Evolutionary conservation across 2,888 invertebrate genomes (phyloP), one percentile per base, ranked within the genome.

Genomic region (Lasioglossum oenotherae): DNA sequence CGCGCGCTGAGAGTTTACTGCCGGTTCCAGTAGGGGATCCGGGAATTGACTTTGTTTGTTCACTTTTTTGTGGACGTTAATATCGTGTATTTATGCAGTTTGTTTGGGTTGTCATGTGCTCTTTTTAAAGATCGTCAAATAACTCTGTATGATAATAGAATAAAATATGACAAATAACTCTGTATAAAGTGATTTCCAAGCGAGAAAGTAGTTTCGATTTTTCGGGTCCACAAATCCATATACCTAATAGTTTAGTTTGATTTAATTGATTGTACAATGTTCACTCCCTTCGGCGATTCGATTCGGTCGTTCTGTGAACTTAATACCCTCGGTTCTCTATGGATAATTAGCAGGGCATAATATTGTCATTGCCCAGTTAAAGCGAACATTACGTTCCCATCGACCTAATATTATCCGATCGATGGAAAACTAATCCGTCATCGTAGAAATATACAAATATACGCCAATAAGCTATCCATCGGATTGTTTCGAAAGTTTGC

Each of bases 401-500:
- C 27, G n/a, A 23, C 60, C 27, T n/a, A 44, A 38, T 44, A 72
- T 44, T 72, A 27, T 27, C 38, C 71, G 23, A 38, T n/a, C 38
- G 38, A 71, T 71, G 38, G 38, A 14, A 38, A 69, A 69, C 35
- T 71, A 71, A 71, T 41, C 10, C 41, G 14, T 41, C 38, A 12
- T 41, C 71, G 23, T 14, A 71, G 71, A 71, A 71, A 41, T 71
- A 41, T 14, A 41, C n/a, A 71, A 71, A 41, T 71, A 41, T 14
- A 41, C n/a, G 41, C 12, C 41, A n/a, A 14, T 41, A 27, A 27
- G 2, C 44, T 27, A 8, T 14, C n/a, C 72, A 16, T 46, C 8
- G 44, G 72, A 27, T 44, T 46, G 44, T 72, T 46, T 27, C 72
- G 44, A 72, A 72, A 72, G 72, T 72, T 72, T 46, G 14, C 23